Conservation (phyloP, 2,113 vertebrate species). For the Ceyx margarethae region DNA sequence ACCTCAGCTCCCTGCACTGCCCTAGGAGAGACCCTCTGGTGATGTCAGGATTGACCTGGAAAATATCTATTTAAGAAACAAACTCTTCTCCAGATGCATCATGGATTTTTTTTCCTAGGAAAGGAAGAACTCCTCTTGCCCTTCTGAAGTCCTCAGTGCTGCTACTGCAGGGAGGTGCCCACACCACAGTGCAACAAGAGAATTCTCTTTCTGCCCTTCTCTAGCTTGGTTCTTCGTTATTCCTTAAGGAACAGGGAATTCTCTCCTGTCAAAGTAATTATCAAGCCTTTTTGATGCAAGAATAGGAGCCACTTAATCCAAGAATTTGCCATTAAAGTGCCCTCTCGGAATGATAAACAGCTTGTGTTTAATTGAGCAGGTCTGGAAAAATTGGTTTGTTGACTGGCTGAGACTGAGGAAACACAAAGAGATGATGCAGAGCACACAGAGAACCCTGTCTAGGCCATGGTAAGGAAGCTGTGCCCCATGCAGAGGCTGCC, state of each 20-base stretch:
- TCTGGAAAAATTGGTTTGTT: not conserved
- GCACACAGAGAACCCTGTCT: not conserved
- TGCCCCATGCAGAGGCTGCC: not conserved
- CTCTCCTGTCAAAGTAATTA: not conserved
- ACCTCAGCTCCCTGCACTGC: not conserved
- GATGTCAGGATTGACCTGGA: accelerated
- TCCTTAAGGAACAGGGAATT: not conserved
- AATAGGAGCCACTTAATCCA: not conserved
- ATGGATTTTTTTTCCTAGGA: not conserved
- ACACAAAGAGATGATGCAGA: not conserved
- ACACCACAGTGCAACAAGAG: accelerated
- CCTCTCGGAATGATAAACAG: not conserved
- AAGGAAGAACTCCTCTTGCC: not conserved
- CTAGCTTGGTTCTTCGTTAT: not conserved
- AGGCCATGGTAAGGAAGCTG: not conserved
- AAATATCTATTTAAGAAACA: not conserved
- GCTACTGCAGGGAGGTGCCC: not conserved
- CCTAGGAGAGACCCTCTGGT: not conserved
- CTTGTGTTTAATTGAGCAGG: not conserved
- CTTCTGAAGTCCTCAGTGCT: not conserved
- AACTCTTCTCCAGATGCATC: not conserved
- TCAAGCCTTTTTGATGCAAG: not conserved
- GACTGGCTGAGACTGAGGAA: not conserved
- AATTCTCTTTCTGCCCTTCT: not conserved
- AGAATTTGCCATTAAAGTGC: not conserved